These are phyloP conservation scores for Manis javanica DNA, from an alignment of 2,797 vertebrate species.

Conservation along the genomic window DNA sequence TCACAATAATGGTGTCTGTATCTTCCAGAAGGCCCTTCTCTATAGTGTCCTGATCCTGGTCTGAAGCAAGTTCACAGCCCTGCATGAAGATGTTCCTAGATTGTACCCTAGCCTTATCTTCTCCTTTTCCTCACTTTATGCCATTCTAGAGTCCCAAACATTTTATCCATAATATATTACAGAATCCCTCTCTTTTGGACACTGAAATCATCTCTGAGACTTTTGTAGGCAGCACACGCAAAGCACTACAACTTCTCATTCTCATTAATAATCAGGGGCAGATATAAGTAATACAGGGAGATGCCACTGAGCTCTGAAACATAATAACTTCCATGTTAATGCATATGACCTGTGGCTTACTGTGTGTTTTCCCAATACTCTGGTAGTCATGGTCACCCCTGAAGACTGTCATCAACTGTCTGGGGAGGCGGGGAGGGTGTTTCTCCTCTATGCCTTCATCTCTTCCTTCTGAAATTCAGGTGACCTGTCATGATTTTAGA, in stretches of 20 bases:
- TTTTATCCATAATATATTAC: background rate
- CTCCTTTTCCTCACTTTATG: background rate
- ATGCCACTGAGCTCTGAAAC: background rate
- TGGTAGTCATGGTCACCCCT: background rate
- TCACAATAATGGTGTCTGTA: background rate
- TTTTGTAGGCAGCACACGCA: background rate
- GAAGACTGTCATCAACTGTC: background rate
- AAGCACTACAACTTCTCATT: background rate
- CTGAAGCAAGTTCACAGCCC: background rate
- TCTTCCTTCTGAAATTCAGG: background rate
- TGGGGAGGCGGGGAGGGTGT: background rate
- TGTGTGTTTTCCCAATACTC: background rate
- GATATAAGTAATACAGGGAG: background rate
- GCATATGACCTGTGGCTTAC: background rate
- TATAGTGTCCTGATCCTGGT: background rate
- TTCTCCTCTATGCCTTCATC: background rate
- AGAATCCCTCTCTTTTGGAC: background rate
- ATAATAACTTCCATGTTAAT: background rate
- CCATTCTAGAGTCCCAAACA: background rate
- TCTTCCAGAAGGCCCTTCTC: background rate
- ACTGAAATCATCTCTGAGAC: background rate
- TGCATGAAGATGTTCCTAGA: background rate
- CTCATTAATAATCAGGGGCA: background rate
- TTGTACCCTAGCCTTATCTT: background rate
- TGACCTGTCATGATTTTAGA: background rate